Conservation (phyloP, 2,888 invertebrate genomes). For the Dichetophora obliterata region DNA sequence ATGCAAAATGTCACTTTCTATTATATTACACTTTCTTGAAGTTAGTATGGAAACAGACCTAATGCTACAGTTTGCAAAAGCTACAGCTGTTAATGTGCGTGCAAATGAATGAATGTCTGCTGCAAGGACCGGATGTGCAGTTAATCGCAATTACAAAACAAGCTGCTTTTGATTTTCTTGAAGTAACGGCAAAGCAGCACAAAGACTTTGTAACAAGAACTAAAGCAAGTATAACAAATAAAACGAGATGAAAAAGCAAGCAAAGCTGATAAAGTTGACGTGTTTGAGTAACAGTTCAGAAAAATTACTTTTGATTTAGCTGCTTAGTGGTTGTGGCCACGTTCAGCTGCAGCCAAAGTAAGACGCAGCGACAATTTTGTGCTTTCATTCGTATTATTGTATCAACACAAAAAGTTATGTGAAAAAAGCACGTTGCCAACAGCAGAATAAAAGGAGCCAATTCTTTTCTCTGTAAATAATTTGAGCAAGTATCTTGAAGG, state of each 20-base stretch:
- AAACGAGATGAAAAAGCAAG: not conserved
- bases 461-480: not conserved
- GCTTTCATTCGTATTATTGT: too few species aligned
- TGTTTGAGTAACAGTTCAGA: not conserved
- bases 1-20: too few species aligned
- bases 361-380: not conserved
- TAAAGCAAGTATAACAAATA: not conserved
- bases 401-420: too few species aligned
- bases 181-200: not conserved
- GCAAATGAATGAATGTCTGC: not conserved
- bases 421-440: too few species aligned
- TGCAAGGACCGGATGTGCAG: not conserved
- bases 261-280: not conserved
- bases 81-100: not conserved
- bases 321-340: not conserved
- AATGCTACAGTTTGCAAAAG: too few species aligned
- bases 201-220: not conserved
- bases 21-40: too few species aligned
- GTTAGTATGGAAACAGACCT: too few species aligned
- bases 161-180: not conserved
- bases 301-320: conserved; percentile 14
- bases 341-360: not conserved
- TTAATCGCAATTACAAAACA: conserved; percentile 16
- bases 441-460: too few species aligned
- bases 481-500: too few species aligned